These are phyloP conservation scores for Trichomalopsis sarcophagae DNA, from an alignment of 1,140 invertebrate species.

Conservation along the genomic window DNA sequence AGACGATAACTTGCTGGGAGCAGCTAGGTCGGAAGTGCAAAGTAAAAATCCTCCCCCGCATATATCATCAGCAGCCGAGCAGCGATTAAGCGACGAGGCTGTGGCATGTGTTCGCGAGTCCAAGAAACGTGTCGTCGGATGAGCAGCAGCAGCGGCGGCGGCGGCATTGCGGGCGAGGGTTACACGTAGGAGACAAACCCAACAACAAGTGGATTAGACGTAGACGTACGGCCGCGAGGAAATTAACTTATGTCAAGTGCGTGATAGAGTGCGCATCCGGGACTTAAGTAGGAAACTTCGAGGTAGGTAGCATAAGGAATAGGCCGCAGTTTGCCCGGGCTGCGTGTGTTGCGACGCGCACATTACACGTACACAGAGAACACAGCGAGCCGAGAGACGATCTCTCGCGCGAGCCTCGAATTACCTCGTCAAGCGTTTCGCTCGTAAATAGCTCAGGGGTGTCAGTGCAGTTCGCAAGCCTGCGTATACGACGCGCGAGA, in stretches of 20 bases:
- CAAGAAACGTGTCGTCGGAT: background rate
- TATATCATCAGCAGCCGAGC: background rate
- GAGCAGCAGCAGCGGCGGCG: background rate
- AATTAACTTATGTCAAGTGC: conserved; percentile 48
- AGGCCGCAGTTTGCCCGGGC: background rate
- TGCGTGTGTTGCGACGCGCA: background rate
- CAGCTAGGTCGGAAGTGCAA: background rate
- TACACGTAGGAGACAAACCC: conserved; percentile 18
- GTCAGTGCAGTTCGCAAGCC: conserved; percentile 3
- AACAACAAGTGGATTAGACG: conserved; percentile 48
- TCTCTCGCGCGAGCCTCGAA: conserved; percentile 10
- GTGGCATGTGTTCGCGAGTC: background rate
- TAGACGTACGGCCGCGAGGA: conserved; percentile 44
- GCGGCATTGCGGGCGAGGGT: background rate
- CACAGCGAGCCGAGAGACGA: background rate
- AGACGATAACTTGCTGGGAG: too few relatives aligned
- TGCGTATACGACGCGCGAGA: too few relatives aligned
- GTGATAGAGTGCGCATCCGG: conserved; percentile 45
- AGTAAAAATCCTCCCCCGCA: background rate
- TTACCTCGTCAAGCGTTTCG: conserved; percentile 31
- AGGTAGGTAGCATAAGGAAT: background rate
- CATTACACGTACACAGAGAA: background rate
- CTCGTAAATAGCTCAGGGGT: conserved; percentile 42
- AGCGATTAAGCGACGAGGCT: background rate
- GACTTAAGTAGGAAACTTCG: conserved; percentile 44